These are phyloP conservation scores for Spongia lamella DNA, from an alignment of 37 sponge, comb jelly and placozoan genomes.

Conservation along the genomic window DNA sequence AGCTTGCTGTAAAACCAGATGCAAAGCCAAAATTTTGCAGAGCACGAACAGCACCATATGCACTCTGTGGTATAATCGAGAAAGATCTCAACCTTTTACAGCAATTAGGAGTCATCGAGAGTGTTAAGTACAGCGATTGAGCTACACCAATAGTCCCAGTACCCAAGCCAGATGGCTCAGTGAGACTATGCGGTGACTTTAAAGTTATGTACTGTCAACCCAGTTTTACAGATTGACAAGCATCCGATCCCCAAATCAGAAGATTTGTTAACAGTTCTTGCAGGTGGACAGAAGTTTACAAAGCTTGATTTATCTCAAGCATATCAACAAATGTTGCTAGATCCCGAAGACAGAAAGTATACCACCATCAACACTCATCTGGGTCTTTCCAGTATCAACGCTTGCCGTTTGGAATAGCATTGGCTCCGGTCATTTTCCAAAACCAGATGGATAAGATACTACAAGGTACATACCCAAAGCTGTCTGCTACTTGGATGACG, in stretches of 20 bases:
- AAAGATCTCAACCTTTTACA: no score
- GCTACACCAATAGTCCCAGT: neutral
- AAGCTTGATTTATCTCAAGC: no score
- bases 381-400: slow-evolving; percentile 1
- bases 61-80: no score
- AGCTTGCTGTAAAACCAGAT: no score
- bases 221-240: slow-evolving; percentile 6
- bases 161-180: slow-evolving; percentile 20
- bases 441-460: slow-evolving; percentile 6
- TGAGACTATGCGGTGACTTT: slow-evolving; percentile 34
- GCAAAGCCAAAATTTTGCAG: no score
- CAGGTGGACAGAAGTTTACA: slow-evolving; percentile 4
- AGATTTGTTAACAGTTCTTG: slow-evolving; percentile 15
- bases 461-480: slow-evolving; percentile 1
- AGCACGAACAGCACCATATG: no score
- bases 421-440: slow-evolving; percentile 24
- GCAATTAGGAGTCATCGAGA: no score
- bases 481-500: slow-evolving; percentile 18
- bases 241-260: slow-evolving; percentile 22
- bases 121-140: neutral
- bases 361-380: slow-evolving; percentile 19
- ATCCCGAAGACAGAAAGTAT: neutral
- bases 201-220: slow-evolving; percentile 31
- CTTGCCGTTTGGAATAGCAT: slow-evolving; percentile 24
- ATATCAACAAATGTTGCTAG: slow-evolving; percentile 16